Conservation (phyloP, 2,113 vertebrate genomes). For the Willisornis vidua region DNA sequence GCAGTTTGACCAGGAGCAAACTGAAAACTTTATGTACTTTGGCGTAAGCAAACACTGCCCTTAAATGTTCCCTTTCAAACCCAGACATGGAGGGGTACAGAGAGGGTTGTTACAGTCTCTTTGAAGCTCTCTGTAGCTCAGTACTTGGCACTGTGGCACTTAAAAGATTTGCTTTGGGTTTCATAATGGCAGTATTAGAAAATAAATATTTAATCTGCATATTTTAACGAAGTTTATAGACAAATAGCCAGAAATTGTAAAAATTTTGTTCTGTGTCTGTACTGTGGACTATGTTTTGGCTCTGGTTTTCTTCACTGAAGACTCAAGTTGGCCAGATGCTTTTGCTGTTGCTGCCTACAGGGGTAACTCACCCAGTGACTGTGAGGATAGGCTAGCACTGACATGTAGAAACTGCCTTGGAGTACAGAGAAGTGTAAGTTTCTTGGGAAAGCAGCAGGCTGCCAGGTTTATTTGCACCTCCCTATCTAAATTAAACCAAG, state of each 20-base stretch:
- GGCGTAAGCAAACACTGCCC: conserved; percentile 52
- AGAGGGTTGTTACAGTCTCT: not conserved
- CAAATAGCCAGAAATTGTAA: not conserved
- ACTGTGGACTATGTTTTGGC: not conserved
- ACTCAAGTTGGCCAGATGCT: not conserved
- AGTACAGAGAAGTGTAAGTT: not conserved
- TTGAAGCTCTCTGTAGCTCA: not conserved
- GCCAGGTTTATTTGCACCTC: not conserved
- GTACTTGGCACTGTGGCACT: not conserved
- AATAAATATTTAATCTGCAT: not conserved
- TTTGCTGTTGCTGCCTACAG: not conserved
- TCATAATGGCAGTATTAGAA: not conserved
- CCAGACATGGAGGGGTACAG: accelerated
- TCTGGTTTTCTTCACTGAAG: not conserved
- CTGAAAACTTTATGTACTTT: conserved; percentile 44
- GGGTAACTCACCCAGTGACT: not conserved
- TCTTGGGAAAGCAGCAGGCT: not conserved
- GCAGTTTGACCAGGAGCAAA: conserved; percentile 24
- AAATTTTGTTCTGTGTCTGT: not conserved
- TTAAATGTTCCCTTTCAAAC: conserved; percentile 16
- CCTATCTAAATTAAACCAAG: not conserved
- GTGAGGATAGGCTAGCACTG: not conserved
- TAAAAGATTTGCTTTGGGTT: not conserved
- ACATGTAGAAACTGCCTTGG: not conserved
- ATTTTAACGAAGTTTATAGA: not conserved